A percentile compares a stretch with the other conserved stretches of the same genome.
These are phyloP conservation scores for Cassiopea xamachana DNA, from an alignment of 30 jellyfish, hydroid and myxozoan genomes.

Conservation along the genomic window DNA sequence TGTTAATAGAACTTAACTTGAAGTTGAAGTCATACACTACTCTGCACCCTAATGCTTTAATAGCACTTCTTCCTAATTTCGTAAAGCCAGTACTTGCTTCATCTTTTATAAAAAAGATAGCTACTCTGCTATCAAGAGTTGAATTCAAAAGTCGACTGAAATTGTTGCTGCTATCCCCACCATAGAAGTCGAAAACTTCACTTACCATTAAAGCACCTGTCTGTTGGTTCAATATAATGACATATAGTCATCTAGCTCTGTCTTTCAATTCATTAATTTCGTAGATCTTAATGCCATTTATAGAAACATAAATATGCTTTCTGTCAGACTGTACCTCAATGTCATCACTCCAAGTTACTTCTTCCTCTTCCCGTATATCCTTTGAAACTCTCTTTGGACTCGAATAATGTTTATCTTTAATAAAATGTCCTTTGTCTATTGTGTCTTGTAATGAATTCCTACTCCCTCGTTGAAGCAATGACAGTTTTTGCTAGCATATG, in stretches of 20 bases:
- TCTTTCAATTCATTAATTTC: slow-evolving; percentile 67
- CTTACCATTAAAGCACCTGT: slow-evolving; percentile 87
- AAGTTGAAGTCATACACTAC: too few relatives aligned
- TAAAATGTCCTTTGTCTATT: too few relatives aligned
- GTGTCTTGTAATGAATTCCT: too few relatives aligned
- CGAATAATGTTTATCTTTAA: too few relatives aligned
- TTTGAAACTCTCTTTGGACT: too few relatives aligned
- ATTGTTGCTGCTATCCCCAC: slow-evolving; percentile 74
- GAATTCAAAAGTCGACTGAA: slow-evolving; percentile 68
- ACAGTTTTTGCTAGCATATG: too few relatives aligned
- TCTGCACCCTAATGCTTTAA: too few relatives aligned
- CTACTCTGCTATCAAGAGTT: slow-evolving; percentile 86
- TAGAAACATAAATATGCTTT: slow-evolving; percentile 71
- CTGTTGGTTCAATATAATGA: slow-evolving; percentile 81
- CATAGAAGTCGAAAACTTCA: slow-evolving; percentile 83
- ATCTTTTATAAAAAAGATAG: slow-evolving; percentile 62
- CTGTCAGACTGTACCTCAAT: slow-evolving; percentile 87
- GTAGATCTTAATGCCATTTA: slow-evolving; percentile 80
- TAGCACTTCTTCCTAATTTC: too few relatives aligned
- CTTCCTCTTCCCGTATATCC: too few relatives aligned
- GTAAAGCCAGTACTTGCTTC: too few relatives aligned
- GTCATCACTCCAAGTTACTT: neutral
- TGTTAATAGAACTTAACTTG: too few relatives aligned
- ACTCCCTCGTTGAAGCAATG: too few relatives aligned
- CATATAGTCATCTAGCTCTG: slow-evolving; percentile 79